Conservation (phyloP, 2,888 invertebrate species). For the Sinohyriopsis cumingii region DNA sequence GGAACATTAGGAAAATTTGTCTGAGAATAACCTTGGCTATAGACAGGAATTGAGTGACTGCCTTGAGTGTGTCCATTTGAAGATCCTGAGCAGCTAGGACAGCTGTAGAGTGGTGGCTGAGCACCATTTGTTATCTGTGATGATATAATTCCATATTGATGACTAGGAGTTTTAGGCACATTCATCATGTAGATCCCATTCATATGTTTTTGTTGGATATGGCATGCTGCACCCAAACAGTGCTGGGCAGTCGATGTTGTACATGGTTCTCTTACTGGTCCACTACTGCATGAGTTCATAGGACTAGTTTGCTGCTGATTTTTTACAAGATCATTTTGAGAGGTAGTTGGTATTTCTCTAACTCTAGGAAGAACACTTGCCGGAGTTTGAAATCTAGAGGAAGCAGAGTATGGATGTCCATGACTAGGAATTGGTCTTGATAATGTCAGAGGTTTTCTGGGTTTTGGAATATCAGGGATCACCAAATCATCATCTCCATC, state of each 20-base stretch:
- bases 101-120: too few species aligned
- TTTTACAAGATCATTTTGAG: neutral
- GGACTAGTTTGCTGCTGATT: conserved; percentile 1
- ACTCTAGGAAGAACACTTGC: neutral
- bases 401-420: neutral
- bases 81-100: too few species aligned
- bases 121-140: too few species aligned
- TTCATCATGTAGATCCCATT: too few species aligned
- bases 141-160: too few species aligned
- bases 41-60: neutral
- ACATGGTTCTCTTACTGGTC: neutral
- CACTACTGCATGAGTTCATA: neutral
- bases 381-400: conserved; percentile 1
- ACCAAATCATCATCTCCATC: conserved; percentile 29
- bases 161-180: too few species aligned
- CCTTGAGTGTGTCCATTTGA: too few species aligned
- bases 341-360: conserved; percentile 1
- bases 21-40: neutral
- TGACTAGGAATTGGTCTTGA: neutral
- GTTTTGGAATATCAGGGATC: conserved; percentile 25
- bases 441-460: neutral
- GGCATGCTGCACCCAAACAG: too few species aligned
- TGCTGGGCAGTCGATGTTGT: too few species aligned
- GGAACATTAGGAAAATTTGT: neutral
- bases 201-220: too few species aligned